Percentiles rank a stretch among this genome's conserved stretches.
Evolutionary conservation across 2,113 vertebrate species (phyloP).

Genomic region (Synodontis membranacea): DNA sequence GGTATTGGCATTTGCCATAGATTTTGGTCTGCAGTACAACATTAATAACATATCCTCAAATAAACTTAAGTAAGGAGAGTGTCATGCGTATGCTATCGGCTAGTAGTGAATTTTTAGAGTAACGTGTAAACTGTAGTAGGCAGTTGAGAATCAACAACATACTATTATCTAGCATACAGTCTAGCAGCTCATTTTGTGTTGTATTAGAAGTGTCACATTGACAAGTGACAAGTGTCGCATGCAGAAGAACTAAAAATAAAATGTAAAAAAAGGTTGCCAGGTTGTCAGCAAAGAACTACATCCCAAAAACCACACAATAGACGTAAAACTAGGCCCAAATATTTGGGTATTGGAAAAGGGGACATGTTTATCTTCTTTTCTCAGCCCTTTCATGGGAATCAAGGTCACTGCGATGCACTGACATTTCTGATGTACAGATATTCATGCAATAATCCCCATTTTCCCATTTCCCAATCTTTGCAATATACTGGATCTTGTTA

Average conservation of each 20-base stretch:
- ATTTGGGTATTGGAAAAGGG: not conserved
- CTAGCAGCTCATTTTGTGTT: not conserved
- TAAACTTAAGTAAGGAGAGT: not conserved
- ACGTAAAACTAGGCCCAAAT: not conserved
- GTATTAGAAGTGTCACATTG: not conserved
- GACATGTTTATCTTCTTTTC: not conserved
- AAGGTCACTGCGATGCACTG: not conserved
- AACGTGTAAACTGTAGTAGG: not conserved
- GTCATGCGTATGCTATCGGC: not conserved
- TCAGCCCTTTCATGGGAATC: not conserved
- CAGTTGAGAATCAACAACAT: not conserved
- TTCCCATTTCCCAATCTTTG: not conserved
- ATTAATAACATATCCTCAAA: not conserved
- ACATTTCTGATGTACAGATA: not conserved
- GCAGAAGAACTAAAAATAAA: not conserved
- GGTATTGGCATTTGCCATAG: not conserved
- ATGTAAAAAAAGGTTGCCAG: not conserved
- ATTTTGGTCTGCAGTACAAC: not conserved
- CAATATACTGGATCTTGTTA: not conserved
- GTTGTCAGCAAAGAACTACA: not conserved
- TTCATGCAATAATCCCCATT: not conserved
- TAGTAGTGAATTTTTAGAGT: not conserved
- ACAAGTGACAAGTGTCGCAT: not conserved
- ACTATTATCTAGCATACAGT: not conserved
- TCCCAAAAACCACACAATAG: not conserved